Evolutionary conservation across 2,113 vertebrate genomes (phyloP), one percentile per base, ranked within the genome.

Genomic region (Solenodon paradoxus): DNA sequence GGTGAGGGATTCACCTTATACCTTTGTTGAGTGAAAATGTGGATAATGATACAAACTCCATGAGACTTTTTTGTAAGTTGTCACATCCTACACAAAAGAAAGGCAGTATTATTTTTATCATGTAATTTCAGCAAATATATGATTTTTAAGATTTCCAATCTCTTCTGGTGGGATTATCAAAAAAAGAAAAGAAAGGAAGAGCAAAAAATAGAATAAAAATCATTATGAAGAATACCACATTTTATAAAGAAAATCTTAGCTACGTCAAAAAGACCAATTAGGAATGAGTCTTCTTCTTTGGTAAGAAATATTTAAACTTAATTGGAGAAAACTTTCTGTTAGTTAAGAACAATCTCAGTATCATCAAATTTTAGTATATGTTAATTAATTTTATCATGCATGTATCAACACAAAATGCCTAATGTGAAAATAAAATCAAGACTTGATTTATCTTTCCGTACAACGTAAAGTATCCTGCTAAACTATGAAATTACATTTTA

Each of bases 391-490:
- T 83, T 89, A 72, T 22, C 4, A 80, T 51, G 30, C 57, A 88
- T 3, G 4, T 88, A n/a, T 82, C 13, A 66, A 96, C 79, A 64
- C 80, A 7, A 88, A 92, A 74, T 92, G 8, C 9, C 28, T 74
- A 61, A 61, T 45, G 66, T 49, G 22, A 80, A 79, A 88, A 88
- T 68, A 88, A 96, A 93, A 88, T n/a, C 2, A 78, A 86, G 4
- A 0, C 9, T 86, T 24, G 78, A 74, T 72, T 30, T 71, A 61
- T 80, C 12, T 90, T 84, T 51, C 32, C 49, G 3, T 90, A 68
- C 51, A 16, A 47, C n/a, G 10, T 57, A 51, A 81, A n/a, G 40
- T 38, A 35, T 9, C 16, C 61, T 30, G 13, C 32, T 0, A 61
- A 78, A 63, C 47, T 79, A 84, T 32, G 26, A 89, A 82, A 71